A percentile compares a stretch with the other conserved stretches of the same genome.
These are phyloP conservation scores for Centropristis striata DNA, from an alignment of 2,113 vertebrate species.

Conservation along the genomic window DNA sequence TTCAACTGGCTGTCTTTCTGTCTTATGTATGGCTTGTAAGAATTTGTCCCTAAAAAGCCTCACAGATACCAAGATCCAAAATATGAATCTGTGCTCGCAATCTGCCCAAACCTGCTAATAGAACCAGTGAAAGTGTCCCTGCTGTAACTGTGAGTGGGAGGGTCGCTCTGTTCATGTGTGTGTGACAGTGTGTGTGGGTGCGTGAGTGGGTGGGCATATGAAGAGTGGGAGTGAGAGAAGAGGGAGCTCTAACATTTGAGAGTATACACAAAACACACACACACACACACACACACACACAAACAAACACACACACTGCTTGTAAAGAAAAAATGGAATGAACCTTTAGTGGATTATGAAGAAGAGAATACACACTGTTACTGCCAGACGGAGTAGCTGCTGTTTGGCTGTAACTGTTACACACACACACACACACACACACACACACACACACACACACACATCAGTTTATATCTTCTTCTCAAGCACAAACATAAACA, in stretches of 20 bases:
- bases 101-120: slow-evolving; percentile 28
- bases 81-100: slow-evolving; percentile 16
- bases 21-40: no score
- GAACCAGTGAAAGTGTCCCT: not conserved
- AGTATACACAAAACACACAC: slow-evolving; percentile 15
- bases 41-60: not conserved
- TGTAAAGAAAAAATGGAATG: slow-evolving; percentile 17
- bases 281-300: slow-evolving; percentile 17
- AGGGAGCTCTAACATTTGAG: slow-evolving; percentile 12
- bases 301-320: not conserved
- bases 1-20: not conserved
- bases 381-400: slow-evolving; percentile 10
- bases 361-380: slow-evolving; percentile 13
- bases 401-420: slow-evolving; percentile 1
- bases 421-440: slow-evolving; percentile 20
- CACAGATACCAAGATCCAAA: slow-evolving; percentile 5
- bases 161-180: slow-evolving; percentile 4
- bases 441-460: slow-evolving; percentile 28
- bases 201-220: slow-evolving; percentile 16
- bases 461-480: slow-evolving; percentile 15
- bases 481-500: slow-evolving; percentile 23
- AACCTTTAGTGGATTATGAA: slow-evolving; percentile 34
- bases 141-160: slow-evolving; percentile 17
- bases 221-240: not conserved
- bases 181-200: not conserved